Percentiles rank a stretch among this genome's conserved stretches.
Conservation (phyloP, 1,140 invertebrate species). For the Leptopilina clavipes region DNA sequence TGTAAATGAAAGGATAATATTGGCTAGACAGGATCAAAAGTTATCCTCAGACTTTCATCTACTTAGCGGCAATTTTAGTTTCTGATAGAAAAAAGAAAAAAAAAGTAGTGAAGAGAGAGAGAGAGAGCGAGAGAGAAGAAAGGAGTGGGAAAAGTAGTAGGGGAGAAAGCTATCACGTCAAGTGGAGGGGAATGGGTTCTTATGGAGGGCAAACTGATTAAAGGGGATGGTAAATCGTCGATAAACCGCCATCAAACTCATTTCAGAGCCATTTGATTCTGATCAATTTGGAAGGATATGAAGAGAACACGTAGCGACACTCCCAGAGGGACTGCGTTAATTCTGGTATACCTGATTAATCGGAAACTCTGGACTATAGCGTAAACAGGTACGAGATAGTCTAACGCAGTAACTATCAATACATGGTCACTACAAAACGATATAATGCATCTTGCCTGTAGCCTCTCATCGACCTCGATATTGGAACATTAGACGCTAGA, state of each 20-base stretch:
- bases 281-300: conserved; percentile 35
- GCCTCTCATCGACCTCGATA: conserved; percentile 21
- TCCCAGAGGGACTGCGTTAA: conserved; percentile 47
- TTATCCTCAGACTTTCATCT: conserved; percentile 2
- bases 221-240: conserved; percentile 30
- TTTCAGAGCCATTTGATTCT: conserved; percentile 27
- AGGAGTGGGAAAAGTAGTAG: too few relatives aligned
- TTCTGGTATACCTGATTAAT: conserved; percentile 52
- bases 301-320: conserved; percentile 21
- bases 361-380: conserved; percentile 50
- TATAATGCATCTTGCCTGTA: conserved; percentile 3
- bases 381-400: conserved; percentile 40
- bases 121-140: too few relatives aligned
- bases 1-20: conserved; percentile 9
- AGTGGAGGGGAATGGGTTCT: neutral
- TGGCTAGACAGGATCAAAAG: neutral
- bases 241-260: conserved; percentile 35
- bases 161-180: conserved; percentile 21
- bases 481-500: neutral
- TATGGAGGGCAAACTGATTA: conserved; percentile 14
- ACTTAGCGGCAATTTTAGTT: conserved; percentile 32
- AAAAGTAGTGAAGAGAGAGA: neutral
- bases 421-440: conserved; percentile 13
- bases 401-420: conserved; percentile 18
- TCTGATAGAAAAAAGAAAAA: neutral